Percentiles rank a stretch among this genome's conserved stretches.
Evolutionary conservation across 1,140 invertebrate species (phyloP).

Genomic region (Geopemphigus sp.): DNA sequence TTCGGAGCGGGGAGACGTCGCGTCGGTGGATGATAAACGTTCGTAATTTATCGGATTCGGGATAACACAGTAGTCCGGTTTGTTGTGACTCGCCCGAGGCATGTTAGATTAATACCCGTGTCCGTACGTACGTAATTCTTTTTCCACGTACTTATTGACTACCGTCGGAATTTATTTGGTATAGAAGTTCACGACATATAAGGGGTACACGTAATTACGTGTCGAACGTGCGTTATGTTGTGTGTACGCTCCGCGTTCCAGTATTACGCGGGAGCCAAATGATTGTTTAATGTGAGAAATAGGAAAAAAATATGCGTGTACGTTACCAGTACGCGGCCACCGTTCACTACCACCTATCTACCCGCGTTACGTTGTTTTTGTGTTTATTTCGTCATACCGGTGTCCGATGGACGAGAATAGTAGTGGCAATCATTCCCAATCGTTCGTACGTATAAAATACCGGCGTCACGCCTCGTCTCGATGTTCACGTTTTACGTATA

Average conservation of each 20-base stretch:
- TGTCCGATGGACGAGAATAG: not conserved
- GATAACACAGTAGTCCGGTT: not conserved
- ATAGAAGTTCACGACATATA: no score
- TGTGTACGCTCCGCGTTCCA: no score
- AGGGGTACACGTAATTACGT: no score
- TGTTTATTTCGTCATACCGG: not conserved
- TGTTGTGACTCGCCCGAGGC: not conserved
- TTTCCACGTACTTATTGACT: not conserved
- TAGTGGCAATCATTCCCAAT: not conserved
- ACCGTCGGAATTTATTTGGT: no score
- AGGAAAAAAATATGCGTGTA: not conserved
- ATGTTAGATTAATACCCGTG: slow-evolving; percentile 3
- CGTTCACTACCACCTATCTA: no score
- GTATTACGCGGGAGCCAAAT: not conserved
- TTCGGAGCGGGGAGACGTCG: no score
- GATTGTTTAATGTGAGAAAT: not conserved
- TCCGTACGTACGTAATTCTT: not conserved
- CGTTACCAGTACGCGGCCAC: not conserved
- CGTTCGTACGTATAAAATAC: not conserved
- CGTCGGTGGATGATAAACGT: slow-evolving; percentile 11
- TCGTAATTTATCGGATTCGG: slow-evolving; percentile 5
- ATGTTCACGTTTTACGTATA: not conserved
- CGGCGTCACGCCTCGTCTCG: not conserved
- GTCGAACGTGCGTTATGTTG: no score
- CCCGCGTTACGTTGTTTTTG: not conserved